Evolutionary conservation across 2,888 invertebrate genomes (phyloP).

Genomic region (Agelastica alni): DNA sequence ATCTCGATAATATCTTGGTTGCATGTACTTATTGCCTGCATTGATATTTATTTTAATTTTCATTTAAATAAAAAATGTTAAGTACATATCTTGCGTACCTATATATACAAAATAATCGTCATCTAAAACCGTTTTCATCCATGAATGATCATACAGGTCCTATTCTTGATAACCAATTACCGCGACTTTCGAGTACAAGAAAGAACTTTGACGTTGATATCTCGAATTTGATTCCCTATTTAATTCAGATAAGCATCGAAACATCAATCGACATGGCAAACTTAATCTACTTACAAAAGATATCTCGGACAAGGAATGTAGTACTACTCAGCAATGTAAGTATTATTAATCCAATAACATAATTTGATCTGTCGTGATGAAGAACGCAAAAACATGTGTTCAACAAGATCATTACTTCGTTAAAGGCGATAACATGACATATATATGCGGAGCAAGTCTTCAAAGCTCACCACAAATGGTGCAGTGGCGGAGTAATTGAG

Average conservation of each 20-base stretch:
- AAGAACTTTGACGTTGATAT: conserved; percentile 9
- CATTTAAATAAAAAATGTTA: too few relatives aligned
- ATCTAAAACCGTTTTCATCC: not conserved
- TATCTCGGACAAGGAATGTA: conserved; percentile 9
- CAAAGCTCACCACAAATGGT: not conserved
- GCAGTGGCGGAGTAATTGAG: conserved; percentile 2
- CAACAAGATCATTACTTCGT: conserved; percentile 28
- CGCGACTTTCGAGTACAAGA: not conserved
- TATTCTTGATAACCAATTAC: conserved; percentile 10
- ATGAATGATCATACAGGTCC: conserved; percentile 8
- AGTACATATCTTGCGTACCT: too few relatives aligned
- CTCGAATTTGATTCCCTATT: conserved; percentile 13
- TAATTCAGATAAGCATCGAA: conserved; percentile 20
- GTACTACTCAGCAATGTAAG: conserved; percentile 19
- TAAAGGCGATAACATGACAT: conserved; percentile 29
- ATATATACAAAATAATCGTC: too few relatives aligned
- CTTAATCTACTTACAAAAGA: conserved; percentile 23
- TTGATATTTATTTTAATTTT: too few relatives aligned
- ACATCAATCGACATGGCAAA: conserved; percentile 22
- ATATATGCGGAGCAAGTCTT: conserved; percentile 18
- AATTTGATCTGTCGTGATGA: conserved; percentile 27
- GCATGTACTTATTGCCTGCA: too few relatives aligned
- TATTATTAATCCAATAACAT: conserved; percentile 26
- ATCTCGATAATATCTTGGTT: too few relatives aligned
- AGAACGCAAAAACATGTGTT: conserved; percentile 24